These are phyloP conservation scores for Chaetodon trifasciatus DNA, from an alignment of 2,797 vertebrate species.

Conservation along the genomic window DNA sequence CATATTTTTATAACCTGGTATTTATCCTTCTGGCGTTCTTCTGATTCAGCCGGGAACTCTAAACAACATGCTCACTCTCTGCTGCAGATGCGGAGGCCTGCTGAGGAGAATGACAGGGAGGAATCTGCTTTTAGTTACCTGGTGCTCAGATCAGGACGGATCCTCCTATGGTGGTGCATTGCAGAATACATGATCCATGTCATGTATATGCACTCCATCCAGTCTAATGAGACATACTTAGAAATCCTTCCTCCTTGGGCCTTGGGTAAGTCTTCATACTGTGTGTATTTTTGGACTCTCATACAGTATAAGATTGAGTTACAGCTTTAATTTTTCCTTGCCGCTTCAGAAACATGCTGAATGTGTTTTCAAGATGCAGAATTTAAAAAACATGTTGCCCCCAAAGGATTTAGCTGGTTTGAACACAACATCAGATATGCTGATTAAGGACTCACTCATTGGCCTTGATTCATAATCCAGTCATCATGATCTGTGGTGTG, in stretches of 20 bases:
- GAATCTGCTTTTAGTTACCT: constrained; percentile 68
- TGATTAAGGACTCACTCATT: constrained; percentile 22
- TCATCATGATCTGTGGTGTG: neutral
- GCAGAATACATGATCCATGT: constrained; percentile 94
- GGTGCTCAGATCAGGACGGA: constrained; percentile 81
- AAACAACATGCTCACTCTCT: constrained; percentile 27
- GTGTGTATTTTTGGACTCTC: constrained; percentile 11
- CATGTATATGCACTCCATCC: constrained; percentile 96
- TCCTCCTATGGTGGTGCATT: constrained; percentile 93
- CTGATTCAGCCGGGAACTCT: neutral
- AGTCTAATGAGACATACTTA: constrained; percentile 89
- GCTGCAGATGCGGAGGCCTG: constrained; percentile 87
- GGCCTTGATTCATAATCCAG: constrained; percentile 7
- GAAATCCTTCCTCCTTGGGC: constrained; percentile 91
- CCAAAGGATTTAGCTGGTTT: constrained; percentile 25
- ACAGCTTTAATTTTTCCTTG: constrained; percentile 28
- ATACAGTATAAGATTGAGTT: neutral
- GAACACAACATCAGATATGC: constrained; percentile 30
- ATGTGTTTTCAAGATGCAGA: constrained; percentile 33
- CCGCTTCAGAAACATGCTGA: constrained; percentile 17
- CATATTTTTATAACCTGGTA: neutral
- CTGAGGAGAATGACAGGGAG: constrained; percentile 67
- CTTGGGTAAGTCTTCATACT: constrained; percentile 87
- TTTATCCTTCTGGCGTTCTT: neutral
- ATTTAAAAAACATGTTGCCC: constrained; percentile 26